These are phyloP conservation scores for Clytia hemisphaerica DNA, from an alignment of 30 jellyfish, hydroid and myxozoan genomes.

Conservation along the genomic window DNA sequence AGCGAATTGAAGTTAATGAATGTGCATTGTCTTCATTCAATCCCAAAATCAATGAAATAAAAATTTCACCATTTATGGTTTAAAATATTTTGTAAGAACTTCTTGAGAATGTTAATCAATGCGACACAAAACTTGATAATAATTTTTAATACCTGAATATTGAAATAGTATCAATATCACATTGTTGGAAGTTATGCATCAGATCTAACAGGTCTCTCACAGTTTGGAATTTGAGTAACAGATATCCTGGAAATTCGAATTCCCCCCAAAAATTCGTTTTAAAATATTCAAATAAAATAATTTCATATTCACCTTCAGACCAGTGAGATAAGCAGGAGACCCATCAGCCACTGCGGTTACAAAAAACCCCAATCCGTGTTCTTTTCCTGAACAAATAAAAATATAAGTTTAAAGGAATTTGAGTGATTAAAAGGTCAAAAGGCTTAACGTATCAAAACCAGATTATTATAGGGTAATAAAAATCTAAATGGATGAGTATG, in stretches of 20 bases:
- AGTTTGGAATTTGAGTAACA: neutral
- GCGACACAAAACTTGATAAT: no score
- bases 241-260: neutral
- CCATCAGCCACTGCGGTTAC: constrained; percentile 79
- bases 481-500: no score
- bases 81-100: no score
- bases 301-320: constrained; percentile 54
- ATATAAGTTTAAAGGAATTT: neutral
- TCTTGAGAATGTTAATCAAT: no score
- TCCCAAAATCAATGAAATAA: no score
- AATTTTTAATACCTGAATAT: no score
- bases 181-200: no score
- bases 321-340: constrained; percentile 87
- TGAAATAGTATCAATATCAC: no score
- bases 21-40: no score
- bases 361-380: constrained; percentile 80
- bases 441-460: neutral
- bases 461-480: neutral
- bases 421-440: neutral
- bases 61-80: no score
- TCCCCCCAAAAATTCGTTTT: no score
- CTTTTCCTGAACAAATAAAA: constrained; percentile 48
- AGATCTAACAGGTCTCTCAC: neutral
- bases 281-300: neutral
- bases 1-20: no score